phyloP scores from a whole-genome alignment of 2,888 invertebrate species.

The Himalopsyche tibetana region DNA sequence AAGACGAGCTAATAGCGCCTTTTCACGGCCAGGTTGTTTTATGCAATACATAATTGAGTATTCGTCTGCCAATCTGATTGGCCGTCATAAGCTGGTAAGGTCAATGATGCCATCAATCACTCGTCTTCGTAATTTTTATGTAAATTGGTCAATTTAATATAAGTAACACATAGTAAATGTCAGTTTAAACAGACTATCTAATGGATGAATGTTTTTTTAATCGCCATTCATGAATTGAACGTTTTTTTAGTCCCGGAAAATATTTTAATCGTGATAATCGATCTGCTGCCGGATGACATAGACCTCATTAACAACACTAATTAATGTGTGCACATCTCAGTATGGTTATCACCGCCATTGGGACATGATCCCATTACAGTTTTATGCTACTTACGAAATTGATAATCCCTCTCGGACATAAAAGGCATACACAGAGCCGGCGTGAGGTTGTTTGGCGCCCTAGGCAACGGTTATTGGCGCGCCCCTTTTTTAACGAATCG shows the following conservation, averaged over 20 bases:
- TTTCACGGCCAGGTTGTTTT: conserved; percentile 35
- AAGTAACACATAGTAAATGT: conserved; percentile 19
- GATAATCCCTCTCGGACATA: too few species aligned
- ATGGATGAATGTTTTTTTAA: not conserved
- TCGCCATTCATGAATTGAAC: not conserved
- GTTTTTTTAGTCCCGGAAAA: conserved; percentile 30
- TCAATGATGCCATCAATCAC: conserved; percentile 40
- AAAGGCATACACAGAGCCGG: too few species aligned
- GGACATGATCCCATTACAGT: too few species aligned
- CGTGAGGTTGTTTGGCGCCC: too few species aligned
- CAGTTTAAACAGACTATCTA: not conserved
- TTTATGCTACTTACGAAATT: too few species aligned
- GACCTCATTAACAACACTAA: not conserved
- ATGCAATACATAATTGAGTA: conserved; percentile 38
- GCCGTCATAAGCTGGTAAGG: conserved; percentile 32
- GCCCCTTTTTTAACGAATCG: too few species aligned
- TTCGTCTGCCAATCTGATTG: conserved; percentile 32
- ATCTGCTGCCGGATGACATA: not conserved
- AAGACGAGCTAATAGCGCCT: conserved; percentile 7
- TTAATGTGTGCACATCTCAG: not conserved
- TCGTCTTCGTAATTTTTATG: conserved; percentile 7
- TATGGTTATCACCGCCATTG: too few species aligned
- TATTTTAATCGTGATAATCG: not conserved
- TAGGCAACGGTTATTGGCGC: too few species aligned
- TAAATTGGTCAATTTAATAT: conserved; percentile 32